These are phyloP conservation scores for Allolobophora icterica DNA, from an alignment of 2,888 invertebrate genomes.

Conservation along the genomic window DNA sequence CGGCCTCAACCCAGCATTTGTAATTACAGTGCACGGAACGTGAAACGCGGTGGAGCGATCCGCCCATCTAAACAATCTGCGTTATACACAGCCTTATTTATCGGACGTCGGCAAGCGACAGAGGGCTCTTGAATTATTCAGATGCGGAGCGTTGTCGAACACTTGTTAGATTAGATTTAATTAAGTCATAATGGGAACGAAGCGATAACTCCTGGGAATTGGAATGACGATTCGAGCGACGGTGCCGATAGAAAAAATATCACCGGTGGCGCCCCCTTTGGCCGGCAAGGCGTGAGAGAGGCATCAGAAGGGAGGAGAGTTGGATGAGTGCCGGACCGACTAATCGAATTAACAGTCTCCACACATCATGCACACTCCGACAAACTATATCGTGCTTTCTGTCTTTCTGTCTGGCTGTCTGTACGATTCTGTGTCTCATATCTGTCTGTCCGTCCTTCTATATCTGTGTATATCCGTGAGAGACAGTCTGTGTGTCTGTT, in stretches of 20 bases:
- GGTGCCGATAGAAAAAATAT: background rate
- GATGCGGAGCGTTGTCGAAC: background rate
- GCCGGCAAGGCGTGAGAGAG: conserved; percentile 6
- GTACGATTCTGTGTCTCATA: background rate
- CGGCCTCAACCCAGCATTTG: conserved; percentile 1
- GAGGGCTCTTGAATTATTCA: background rate
- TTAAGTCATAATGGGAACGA: conserved; percentile 22
- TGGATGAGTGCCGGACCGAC: conserved; percentile 7
- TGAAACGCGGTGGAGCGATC: background rate
- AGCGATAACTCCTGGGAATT: background rate
- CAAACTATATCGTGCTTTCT: background rate
- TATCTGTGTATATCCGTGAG: background rate
- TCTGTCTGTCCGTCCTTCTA: no score
- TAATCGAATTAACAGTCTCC: background rate
- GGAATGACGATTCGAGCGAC: background rate
- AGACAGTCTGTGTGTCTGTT: no score
- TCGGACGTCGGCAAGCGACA: background rate
- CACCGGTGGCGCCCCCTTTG: conserved; percentile 12
- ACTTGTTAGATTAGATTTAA: conserved; percentile 29
- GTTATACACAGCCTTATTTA: background rate
- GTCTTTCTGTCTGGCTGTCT: background rate
- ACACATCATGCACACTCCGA: background rate
- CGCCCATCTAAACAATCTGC: conserved; percentile 8
- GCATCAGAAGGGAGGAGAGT: background rate
- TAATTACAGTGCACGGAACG: background rate